Evolutionary conservation across 64 coral and sea anemone genomes (phyloP).

Genomic region (Trachythela sp.): DNA sequence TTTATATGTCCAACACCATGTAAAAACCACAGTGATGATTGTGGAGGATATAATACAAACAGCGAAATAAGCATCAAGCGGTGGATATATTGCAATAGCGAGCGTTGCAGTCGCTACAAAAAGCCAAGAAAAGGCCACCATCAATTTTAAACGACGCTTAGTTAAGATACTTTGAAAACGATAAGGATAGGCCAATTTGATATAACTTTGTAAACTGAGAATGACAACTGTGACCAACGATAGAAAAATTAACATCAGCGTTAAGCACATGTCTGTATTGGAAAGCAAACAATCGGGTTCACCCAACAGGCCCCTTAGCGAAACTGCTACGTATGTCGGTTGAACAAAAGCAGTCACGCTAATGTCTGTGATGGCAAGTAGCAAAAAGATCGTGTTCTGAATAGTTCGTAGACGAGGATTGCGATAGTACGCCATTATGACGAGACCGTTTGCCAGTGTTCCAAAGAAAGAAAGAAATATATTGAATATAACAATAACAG

Average conservation of each 20-base stretch:
- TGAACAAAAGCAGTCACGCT: background rate
- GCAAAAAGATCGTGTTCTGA: background rate
- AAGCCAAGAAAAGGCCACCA: background rate
- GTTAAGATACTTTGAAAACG: background rate
- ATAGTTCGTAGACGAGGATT: background rate
- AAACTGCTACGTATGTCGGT: background rate
- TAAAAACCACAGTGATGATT: background rate
- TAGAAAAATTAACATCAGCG: background rate
- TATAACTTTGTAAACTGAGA: background rate
- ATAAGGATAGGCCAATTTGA: background rate
- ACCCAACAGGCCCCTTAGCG: background rate
- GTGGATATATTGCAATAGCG: background rate
- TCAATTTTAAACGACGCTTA: background rate
- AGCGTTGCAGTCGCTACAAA: background rate
- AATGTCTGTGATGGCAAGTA: background rate
- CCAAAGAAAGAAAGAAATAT: background rate
- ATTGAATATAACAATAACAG: no score
- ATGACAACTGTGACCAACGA: background rate
- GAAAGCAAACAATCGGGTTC: background rate
- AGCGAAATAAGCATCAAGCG: background rate
- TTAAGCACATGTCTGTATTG: background rate
- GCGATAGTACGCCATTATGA: background rate
- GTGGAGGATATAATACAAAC: background rate
- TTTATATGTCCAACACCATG: background rate
- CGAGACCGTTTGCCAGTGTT: background rate